These are phyloP conservation scores for Caenorhabditis elegans DNA, from an alignment of 1,140 invertebrate species.

Conservation along the genomic window DNA sequence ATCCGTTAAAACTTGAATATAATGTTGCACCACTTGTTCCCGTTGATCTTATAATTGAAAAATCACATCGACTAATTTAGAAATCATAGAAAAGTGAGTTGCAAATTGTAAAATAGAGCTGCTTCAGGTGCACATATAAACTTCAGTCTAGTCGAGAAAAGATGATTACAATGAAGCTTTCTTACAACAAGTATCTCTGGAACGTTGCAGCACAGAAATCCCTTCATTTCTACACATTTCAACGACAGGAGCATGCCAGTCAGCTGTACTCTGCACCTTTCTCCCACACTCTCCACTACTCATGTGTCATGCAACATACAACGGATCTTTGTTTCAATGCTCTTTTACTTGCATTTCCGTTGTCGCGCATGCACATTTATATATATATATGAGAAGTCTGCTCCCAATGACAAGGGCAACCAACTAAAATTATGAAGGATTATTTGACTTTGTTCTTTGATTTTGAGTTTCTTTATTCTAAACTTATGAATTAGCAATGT, in stretches of 20 bases:
- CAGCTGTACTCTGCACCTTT: slow-evolving; percentile 1
- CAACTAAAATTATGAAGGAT: background rate
- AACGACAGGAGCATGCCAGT: background rate
- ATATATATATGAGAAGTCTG: background rate
- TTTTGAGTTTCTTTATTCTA: background rate
- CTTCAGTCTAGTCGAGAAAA: too few relatives aligned
- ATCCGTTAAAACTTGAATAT: too few relatives aligned
- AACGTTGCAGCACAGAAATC: too few relatives aligned
- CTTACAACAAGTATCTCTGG: too few relatives aligned
- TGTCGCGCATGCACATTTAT: too few relatives aligned
- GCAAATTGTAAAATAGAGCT: too few relatives aligned
- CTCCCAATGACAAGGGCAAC: background rate
- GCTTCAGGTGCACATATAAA: too few relatives aligned
- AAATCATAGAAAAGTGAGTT: too few relatives aligned
- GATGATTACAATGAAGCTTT: too few relatives aligned
- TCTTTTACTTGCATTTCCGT: background rate
- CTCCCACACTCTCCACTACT: background rate
- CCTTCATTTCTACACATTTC: background rate
- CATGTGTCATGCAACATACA: slow-evolving; percentile 22
- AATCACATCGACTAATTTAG: too few relatives aligned
- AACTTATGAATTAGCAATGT: background rate
- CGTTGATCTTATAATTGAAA: too few relatives aligned
- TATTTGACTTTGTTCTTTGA: background rate
- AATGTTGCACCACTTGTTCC: too few relatives aligned
- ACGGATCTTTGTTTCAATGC: slow-evolving; percentile 29